Percentiles rank a stretch among this genome's conserved stretches.
Evolutionary conservation across 2,113 vertebrate genomes (phyloP).

Genomic region (Gobio gobio): DNA sequence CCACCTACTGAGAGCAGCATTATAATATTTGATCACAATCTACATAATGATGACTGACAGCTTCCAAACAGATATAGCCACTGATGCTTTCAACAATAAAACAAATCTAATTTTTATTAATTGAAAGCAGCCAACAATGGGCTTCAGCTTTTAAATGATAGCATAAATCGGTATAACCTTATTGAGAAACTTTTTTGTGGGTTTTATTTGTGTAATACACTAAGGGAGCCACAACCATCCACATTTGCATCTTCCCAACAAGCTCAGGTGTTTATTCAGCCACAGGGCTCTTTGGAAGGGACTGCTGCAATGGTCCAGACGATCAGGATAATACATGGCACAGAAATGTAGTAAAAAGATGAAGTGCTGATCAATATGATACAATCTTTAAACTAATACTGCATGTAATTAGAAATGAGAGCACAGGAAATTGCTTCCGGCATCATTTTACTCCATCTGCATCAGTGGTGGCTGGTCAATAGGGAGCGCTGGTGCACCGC

Average conservation of each 20-base stretch:
- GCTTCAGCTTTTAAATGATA: neutral
- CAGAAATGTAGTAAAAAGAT: slow-evolving; percentile 3
- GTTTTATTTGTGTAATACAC: slow-evolving; percentile 31
- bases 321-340: neutral
- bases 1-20: slow-evolving; percentile 27
- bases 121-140: neutral
- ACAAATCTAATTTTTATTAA: neutral
- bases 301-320: neutral
- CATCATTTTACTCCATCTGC: neutral
- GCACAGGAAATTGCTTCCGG: neutral
- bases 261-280: slow-evolving; percentile 33
- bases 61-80: neutral
- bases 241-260: slow-evolving; percentile 14
- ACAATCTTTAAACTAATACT: slow-evolving; percentile 16
- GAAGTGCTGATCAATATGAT: slow-evolving; percentile 2
- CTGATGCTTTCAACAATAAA: slow-evolving; percentile 26
- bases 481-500: no score
- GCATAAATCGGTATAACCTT: slow-evolving; percentile 21
- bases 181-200: neutral
- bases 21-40: slow-evolving; percentile 33
- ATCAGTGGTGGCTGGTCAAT: no score
- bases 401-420: slow-evolving; percentile 23
- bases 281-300: neutral
- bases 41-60: slow-evolving; percentile 34
- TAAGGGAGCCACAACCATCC: slow-evolving; percentile 7